Base-by-base conservation (phyloP, 35 echinoderm and acorn worm genomes). In the Ophioderma brevispina region DNA sequence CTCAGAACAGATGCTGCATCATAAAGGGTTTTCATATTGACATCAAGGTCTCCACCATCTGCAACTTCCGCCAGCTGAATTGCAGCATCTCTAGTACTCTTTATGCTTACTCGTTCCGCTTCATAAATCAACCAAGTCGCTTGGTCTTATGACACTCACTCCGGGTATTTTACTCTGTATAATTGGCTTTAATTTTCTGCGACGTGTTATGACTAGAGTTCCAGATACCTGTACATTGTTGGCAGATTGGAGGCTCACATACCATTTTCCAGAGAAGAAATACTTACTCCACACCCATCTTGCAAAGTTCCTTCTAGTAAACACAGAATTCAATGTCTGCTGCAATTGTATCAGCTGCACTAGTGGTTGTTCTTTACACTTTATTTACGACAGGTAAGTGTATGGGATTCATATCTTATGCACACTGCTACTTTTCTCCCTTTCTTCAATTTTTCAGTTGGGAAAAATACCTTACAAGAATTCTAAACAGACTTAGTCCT, bases 251-350 rank as follows among this genome's bases (percentile, higher is more conserved):
- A 85, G 52, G 42, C 41, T 85, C 15, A 15, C 14, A 34, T 85
- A 85, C 18, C 32, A 38, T 17, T 1, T n/a, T 32, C n/a, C n/a
- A 85, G 21, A 8, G 36, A 34, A 28, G 82, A 34, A 39, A 85
- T 85, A 39, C 52, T 64, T n/a, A 85, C 52, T 85, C 14, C 21
- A 37, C 21, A 21, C 8, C 82, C 40, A 85, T 85, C 82, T 55
- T 52, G 36, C 25, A 85, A 39, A 43, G 56, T 21, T 32, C 35
- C 41, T 52, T 52, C 41, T 1, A 85, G 34, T 0, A 85, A 28
- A 25, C 40, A 31, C 19, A 85, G 36, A 85, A 85, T 63, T 85
- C 82, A 85, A 85, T 85, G 21, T 85, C 82, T 52, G 82, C 31
- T 56, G 82, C 82, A 25, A 85, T 85, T 34, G 18, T 36, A 43